phyloP scores from a whole-genome alignment of 37 sponge, comb jelly and placozoan genomes.

The Aphrocallistes beatrix region DNA sequence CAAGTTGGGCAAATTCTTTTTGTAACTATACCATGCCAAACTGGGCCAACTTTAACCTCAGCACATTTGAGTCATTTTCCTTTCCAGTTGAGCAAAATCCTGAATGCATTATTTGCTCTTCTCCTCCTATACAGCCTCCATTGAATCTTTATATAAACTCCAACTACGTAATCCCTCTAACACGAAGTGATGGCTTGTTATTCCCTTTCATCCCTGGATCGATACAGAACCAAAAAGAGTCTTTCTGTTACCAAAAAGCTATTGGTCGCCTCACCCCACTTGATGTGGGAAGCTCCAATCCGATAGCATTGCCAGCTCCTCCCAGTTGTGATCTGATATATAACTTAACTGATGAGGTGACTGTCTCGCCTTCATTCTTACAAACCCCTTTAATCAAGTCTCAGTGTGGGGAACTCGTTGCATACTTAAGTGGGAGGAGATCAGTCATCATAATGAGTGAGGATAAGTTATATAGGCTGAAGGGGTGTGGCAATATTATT shows the following conservation, averaged over 20 bases:
- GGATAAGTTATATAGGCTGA: constrained; percentile 27
- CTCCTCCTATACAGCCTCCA: background rate
- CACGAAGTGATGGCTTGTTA: background rate
- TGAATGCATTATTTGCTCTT: constrained; percentile 26
- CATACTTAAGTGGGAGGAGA: constrained; percentile 30
- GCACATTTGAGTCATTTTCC: constrained; percentile 29
- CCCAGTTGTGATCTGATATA: background rate
- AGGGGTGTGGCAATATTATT: constrained; percentile 42
- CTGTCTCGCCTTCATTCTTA: background rate
- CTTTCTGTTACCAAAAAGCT: background rate
- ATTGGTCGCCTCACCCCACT: background rate
- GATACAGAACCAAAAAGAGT: background rate
- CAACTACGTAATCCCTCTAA: background rate
- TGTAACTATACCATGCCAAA: constrained; percentile 30
- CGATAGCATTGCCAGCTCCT: background rate
- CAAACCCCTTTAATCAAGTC: constrained; percentile 21
- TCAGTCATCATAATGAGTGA: constrained; percentile 24
- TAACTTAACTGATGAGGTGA: background rate
- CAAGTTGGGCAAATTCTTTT: constrained; percentile 31
- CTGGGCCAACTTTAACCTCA: constrained; percentile 33
- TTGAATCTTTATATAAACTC: background rate
- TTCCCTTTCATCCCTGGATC: background rate
- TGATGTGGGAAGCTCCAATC: background rate
- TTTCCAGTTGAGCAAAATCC: constrained; percentile 26
- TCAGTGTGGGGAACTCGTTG: background rate